phyloP scores from a whole-genome alignment of 2,113 vertebrate genomes.

The Melanostigma gelatinosum region DNA sequence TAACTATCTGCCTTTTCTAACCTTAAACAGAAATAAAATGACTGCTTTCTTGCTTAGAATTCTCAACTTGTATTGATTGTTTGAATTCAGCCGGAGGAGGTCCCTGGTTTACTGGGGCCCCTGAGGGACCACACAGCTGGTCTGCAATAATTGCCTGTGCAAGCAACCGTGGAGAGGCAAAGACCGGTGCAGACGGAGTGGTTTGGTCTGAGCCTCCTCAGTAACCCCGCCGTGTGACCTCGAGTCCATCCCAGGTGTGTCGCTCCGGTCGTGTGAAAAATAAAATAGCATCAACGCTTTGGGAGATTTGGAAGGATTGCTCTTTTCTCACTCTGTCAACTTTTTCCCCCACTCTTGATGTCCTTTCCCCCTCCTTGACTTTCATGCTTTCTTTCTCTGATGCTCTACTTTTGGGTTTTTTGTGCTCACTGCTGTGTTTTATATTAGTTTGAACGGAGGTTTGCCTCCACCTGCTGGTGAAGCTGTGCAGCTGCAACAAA shows the following conservation, averaged over 20 bases:
- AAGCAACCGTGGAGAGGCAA: constrained; percentile 46
- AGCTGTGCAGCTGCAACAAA: not conserved
- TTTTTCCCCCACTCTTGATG: constrained; percentile 44
- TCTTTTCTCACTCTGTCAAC: constrained; percentile 21
- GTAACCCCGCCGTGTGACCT: constrained; percentile 54
- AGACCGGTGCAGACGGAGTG: constrained; percentile 12
- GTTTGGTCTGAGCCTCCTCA: constrained; percentile 47
- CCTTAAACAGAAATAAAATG: not conserved
- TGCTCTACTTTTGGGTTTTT: constrained; percentile 13
- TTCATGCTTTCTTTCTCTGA: not conserved
- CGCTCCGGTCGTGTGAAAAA: constrained; percentile 61
- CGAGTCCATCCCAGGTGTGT: constrained; percentile 67
- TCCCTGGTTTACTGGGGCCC: constrained; percentile 59
- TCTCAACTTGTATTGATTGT: not conserved
- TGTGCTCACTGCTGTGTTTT: not conserved
- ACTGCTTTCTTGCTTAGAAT: constrained; percentile 3
- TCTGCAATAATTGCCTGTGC: constrained; percentile 72
- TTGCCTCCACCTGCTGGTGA: constrained; percentile 78
- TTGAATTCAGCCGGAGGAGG: constrained; percentile 59
- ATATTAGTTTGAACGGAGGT: constrained; percentile 28
- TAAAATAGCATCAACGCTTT: constrained; percentile 71
- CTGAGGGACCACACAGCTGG: constrained; percentile 78
- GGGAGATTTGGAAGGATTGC: constrained; percentile 46
- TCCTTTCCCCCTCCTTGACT: constrained; percentile 29
- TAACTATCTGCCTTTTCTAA: not conserved